Conservation (phyloP, 2,888 invertebrate genomes). For the Branchellion lobata region DNA sequence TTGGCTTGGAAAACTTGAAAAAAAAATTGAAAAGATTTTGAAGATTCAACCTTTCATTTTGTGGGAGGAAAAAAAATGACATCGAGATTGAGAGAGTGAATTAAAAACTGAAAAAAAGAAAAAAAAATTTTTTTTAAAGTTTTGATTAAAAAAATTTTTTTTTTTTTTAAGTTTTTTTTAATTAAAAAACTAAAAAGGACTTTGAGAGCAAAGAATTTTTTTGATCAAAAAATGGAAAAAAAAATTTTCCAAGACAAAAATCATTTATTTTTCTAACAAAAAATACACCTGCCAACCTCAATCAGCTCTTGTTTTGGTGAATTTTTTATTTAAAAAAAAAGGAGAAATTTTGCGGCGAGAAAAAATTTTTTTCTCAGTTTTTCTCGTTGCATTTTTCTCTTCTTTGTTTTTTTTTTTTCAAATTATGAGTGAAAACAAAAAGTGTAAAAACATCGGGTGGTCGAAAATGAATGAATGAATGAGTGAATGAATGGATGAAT, state of each 20-base stretch:
- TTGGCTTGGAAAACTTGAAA: neutral
- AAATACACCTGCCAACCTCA: slow-evolving; percentile 22
- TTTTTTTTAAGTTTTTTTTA: neutral
- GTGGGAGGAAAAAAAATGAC: no score
- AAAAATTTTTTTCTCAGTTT: neutral
- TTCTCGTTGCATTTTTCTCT: no score
- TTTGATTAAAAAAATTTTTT: neutral
- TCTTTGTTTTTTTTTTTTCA: no score
- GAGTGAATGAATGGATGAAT: no score
- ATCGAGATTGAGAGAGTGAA: no score
- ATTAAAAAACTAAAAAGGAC: no score
- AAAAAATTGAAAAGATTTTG: neutral
- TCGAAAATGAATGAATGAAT: no score
- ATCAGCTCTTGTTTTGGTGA: slow-evolving; percentile 10
- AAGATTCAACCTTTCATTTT: no score
- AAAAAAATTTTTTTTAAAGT: neutral
- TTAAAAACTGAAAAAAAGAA: neutral
- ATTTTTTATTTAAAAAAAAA: slow-evolving; percentile 4
- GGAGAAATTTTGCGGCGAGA: neutral
- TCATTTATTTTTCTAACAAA: slow-evolving; percentile 5
- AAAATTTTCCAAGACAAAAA: neutral
- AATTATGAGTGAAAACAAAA: no score
- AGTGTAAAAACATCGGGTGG: no score
- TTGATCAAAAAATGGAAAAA: no score
- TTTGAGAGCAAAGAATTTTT: no score